A percentile compares a stretch with the other conserved stretches of the same genome.
phyloP scores from a whole-genome alignment of 2,113 vertebrate genomes.

The Tachycineta bicolor region DNA sequence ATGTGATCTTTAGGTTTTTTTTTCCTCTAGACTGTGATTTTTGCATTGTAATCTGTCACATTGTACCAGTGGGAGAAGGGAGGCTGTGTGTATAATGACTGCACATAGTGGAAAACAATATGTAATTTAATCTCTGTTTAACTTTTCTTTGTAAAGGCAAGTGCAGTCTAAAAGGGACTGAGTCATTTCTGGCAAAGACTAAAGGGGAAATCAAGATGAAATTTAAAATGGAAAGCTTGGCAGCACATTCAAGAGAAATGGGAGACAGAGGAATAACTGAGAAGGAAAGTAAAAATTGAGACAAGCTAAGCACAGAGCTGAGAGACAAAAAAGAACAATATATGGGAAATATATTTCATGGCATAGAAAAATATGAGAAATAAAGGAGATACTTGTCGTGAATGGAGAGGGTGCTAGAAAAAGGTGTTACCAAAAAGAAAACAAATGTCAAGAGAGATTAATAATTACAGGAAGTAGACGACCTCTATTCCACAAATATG shows the following conservation, averaged over 20 bases:
- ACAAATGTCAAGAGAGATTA: neutral
- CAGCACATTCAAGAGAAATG: neutral
- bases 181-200: slow-evolving; percentile 26
- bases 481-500: neutral
- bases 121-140: neutral
- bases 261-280: neutral
- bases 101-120: neutral
- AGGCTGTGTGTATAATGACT: neutral
- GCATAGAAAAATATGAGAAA: neutral
- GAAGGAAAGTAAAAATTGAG: neutral
- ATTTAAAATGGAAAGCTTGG: slow-evolving; percentile 28
- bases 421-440: neutral
- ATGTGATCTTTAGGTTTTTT: neutral
- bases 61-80: neutral
- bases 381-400: neutral
- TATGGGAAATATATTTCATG: neutral
- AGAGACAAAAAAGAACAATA: neutral
- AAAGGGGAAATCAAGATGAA: neutral
- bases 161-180: neutral
- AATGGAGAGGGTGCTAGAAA: neutral
- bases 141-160: neutral
- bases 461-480: neutral
- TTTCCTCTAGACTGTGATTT: neutral
- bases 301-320: neutral
- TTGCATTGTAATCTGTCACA: neutral